Evolutionary conservation across 1,140 invertebrate species (phyloP).

Genomic region (Daktulosphaira vitifoliae): DNA sequence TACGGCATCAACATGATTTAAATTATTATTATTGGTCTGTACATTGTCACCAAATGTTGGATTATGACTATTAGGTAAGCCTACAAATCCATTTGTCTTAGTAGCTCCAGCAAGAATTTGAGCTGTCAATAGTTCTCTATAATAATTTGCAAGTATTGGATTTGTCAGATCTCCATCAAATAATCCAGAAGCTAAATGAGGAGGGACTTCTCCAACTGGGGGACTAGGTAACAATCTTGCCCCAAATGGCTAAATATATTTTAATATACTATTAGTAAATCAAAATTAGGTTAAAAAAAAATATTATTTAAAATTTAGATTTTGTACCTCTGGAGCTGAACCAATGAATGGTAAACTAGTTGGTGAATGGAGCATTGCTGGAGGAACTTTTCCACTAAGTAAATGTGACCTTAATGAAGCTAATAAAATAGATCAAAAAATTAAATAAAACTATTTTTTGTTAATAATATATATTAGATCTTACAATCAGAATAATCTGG

Average conservation of each 20-base stretch:
- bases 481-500: constrained; percentile 13
- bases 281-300: too few relatives aligned
- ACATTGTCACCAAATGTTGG: neutral
- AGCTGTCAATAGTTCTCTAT: constrained; percentile 12
- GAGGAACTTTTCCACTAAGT: neutral
- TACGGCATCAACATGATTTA: constrained; percentile 18
- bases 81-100: constrained; percentile 3
- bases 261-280: too few relatives aligned
- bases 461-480: too few relatives aligned
- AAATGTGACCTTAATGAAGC: constrained; percentile 12
- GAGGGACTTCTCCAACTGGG: constrained; percentile 35
- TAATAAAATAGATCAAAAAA: neutral
- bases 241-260: constrained; percentile 8
- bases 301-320: too few relatives aligned
- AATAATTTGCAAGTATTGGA: constrained; percentile 18
- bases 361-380: constrained; percentile 17
- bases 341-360: constrained; percentile 8
- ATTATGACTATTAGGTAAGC: neutral
- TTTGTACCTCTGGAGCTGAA: constrained; percentile 7
- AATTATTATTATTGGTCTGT: neutral
- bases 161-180: constrained; percentile 10
- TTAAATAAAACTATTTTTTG: too few relatives aligned
- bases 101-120: constrained; percentile 16
- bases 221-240: constrained; percentile 34
- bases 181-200: constrained; percentile 26